These are phyloP conservation scores for Trissolcus japonicus DNA, from an alignment of 2,888 invertebrate species.

Conservation along the genomic window DNA sequence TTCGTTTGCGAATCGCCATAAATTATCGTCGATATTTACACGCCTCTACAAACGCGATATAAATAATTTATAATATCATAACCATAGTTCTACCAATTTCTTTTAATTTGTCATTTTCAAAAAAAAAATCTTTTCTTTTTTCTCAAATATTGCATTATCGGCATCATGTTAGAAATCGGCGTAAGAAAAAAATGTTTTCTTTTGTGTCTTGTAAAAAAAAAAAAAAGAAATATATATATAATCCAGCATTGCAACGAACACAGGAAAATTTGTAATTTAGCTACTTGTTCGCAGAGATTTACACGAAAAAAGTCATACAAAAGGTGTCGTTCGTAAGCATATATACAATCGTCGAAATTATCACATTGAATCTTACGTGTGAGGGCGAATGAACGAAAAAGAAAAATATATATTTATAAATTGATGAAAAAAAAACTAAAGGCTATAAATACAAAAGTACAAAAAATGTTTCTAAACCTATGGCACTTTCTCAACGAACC, in stretches of 20 bases:
- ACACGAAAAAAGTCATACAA: slow-evolving; percentile 39
- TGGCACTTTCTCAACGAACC: background rate
- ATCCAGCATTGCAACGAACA: slow-evolving; percentile 42
- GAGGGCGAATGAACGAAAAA: background rate
- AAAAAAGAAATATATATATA: slow-evolving; percentile 12
- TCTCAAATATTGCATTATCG: slow-evolving; percentile 28
- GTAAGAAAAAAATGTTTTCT: background rate
- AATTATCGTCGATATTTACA: slow-evolving; percentile 30
- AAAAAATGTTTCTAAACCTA: slow-evolving; percentile 17
- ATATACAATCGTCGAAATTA: slow-evolving; percentile 42
- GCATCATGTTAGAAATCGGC: slow-evolving; percentile 50
- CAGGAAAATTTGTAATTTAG: slow-evolving; percentile 28
- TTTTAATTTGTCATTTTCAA: slow-evolving; percentile 3
- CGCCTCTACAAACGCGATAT: slow-evolving; percentile 18
- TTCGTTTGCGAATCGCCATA: background rate
- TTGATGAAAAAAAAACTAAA: slow-evolving; percentile 19
- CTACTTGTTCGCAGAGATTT: slow-evolving; percentile 18
- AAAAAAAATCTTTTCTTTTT: slow-evolving; percentile 1
- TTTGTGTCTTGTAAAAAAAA: background rate
- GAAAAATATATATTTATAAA: background rate
- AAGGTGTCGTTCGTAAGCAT: slow-evolving; percentile 37
- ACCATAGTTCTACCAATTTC: background rate
- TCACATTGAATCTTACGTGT: slow-evolving; percentile 31
- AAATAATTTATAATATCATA: slow-evolving; percentile 26
- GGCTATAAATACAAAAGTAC: slow-evolving; percentile 45